Evolutionary conservation across 1,140 invertebrate species (phyloP), one percentile per base, ranked within the genome.

Genomic region (Drosophila miranda): DNA sequence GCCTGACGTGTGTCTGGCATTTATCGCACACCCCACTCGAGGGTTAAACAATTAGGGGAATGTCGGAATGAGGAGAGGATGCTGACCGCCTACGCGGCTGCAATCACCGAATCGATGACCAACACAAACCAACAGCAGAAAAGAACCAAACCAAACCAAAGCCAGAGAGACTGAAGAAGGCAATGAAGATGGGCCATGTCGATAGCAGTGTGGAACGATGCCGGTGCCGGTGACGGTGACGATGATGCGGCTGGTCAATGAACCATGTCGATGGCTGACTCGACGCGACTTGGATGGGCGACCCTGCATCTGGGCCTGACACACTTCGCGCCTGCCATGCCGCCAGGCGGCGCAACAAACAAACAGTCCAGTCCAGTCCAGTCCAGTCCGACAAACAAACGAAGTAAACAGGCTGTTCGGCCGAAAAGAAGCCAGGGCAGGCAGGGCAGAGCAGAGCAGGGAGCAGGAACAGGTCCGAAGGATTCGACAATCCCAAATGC

Each of bases 21-120:
- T 80, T 75, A 70, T 70, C 76, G 70, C 52, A 53, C 64, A 55
- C 54, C 54, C 53, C 75, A 68, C 76, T 52, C 68, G 73, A 86
- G 80, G 78, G 80, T 77, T 80, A 67, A 75, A 56, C 74, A 82
- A 82, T 73, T 69, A 60, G 50, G 48, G 34, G 54, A 58, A 58
- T 64, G 61, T 59, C 14, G 44, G 26, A 7, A 28, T 28, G 26
- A 8, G 28, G 28, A 30, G 28, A 30, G 28, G 2, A 9, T 9
- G 30, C 2, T 30, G 8, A 3, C 30, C 74, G 74, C 64, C 69
- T 57, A 74, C 71, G 44, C 56, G 48, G 34, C 34, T 41, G 21
- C 53, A 34, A 56, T 45, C 38, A 13, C 2, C 45, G 62, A 64
- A 51, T 69, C 63, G 66, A 69, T 67, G 67, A 34, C 58, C 74